Conservation (phyloP, 2,797 vertebrate genomes). For the Spatula versicolor region DNA sequence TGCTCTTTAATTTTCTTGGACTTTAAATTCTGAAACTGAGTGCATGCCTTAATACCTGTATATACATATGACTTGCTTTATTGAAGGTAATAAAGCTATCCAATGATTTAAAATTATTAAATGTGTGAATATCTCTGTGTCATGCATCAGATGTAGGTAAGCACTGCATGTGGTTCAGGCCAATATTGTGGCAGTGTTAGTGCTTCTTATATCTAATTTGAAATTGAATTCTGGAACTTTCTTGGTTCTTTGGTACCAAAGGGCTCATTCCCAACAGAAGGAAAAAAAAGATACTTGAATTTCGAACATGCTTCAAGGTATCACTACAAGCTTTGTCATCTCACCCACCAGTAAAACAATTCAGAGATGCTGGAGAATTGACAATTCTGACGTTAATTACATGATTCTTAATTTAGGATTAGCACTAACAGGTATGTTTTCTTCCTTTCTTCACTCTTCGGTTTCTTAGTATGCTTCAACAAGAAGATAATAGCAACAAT, state of each 20-base stretch:
- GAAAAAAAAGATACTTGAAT: not conserved
- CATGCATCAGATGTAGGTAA: not conserved
- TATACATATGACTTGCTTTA: not conserved
- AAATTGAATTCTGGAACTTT: not conserved
- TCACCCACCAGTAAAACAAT: not conserved
- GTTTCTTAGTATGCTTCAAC: not conserved
- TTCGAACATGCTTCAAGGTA: not conserved
- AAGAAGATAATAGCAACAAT: not conserved
- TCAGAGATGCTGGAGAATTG: not conserved
- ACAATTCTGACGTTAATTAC: not conserved
- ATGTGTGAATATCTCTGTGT: not conserved
- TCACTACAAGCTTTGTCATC: not conserved
- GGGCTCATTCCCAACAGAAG: not conserved
- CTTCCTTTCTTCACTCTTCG: not conserved
- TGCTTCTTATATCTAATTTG: not conserved
- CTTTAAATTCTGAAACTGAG: not conserved
- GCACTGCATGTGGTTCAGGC: not conserved
- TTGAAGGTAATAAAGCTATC: not conserved
- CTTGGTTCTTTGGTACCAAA: not conserved
- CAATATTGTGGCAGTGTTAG: not conserved
- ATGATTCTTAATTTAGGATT: not conserved
- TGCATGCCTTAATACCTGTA: not conserved
- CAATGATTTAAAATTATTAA: not conserved
- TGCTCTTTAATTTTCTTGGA: not conserved
- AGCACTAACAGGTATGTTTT: not conserved